Percentiles rank a stretch among this genome's conserved stretches.
Evolutionary conservation across 1,140 invertebrate genomes (phyloP).

Genomic region (Tetramorium alpestre): DNA sequence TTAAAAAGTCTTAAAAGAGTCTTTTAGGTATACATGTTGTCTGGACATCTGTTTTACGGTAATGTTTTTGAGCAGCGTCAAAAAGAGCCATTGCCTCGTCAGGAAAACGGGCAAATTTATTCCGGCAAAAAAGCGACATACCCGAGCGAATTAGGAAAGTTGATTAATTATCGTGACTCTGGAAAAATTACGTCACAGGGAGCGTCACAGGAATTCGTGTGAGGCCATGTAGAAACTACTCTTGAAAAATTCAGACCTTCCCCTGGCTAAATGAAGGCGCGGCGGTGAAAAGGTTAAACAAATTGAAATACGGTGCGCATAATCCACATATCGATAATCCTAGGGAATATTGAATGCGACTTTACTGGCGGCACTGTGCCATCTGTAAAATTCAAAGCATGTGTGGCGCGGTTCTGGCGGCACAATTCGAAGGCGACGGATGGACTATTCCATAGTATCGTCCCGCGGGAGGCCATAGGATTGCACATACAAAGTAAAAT

Average conservation of each 20-base stretch:
- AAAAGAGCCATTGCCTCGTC: neutral
- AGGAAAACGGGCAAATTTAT: neutral
- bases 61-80: slow-evolving; percentile 4
- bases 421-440: slow-evolving; percentile 31
- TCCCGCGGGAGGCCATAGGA: neutral
- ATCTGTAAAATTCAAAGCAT: slow-evolving; percentile 44
- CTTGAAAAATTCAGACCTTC: slow-evolving; percentile 26
- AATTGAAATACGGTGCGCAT: slow-evolving; percentile 55
- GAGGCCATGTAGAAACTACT: neutral
- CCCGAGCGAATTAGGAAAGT: neutral
- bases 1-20: neutral
- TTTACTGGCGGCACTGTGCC: neutral
- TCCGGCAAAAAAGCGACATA: neutral
- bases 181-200: neutral
- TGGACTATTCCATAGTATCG: slow-evolving; percentile 33
- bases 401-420: neutral
- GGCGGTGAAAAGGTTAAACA: neutral
- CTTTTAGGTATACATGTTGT: neutral
- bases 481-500: slow-evolving; percentile 39
- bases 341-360: slow-evolving; percentile 34
- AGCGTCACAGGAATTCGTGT: neutral
- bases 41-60: neutral
- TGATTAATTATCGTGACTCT: slow-evolving; percentile 14
- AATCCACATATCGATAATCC: slow-evolving; percentile 52
- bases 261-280: neutral